Evolutionary conservation across 1,140 invertebrate species (phyloP).

Genomic region (Philaenus spumarius): DNA sequence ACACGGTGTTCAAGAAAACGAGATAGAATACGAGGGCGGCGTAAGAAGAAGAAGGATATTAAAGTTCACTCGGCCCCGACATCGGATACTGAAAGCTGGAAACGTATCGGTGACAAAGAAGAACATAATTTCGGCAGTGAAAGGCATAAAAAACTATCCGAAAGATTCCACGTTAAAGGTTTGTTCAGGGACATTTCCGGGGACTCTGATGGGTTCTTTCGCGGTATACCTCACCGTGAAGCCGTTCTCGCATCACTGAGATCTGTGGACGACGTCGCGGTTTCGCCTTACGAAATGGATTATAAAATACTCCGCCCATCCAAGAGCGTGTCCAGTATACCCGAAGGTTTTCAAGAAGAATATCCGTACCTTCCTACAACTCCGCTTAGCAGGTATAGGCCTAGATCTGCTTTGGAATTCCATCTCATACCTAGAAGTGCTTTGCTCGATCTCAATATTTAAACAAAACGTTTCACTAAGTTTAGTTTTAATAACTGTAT

Average conservation of each 20-base stretch:
- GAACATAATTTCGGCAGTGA: constrained; percentile 15
- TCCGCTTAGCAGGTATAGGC: constrained; percentile 42
- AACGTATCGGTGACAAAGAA: constrained; percentile 10
- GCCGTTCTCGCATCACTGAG: constrained; percentile 44
- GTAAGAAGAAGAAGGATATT: constrained; percentile 6
- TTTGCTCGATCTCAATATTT: constrained; percentile 25
- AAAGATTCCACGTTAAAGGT: constrained; percentile 45
- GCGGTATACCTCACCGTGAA: constrained; percentile 46
- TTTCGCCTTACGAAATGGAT: constrained; percentile 40
- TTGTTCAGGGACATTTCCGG: constrained; percentile 43
- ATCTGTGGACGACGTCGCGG: constrained; percentile 45
- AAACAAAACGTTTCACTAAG: too few relatives aligned
- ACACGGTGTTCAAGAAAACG: background rate
- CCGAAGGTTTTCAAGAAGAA: constrained; percentile 43
- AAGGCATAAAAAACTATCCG: constrained; percentile 44
- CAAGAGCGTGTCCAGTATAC: constrained; percentile 39
- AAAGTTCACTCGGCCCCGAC: constrained; percentile 31
- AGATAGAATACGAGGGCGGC: background rate
- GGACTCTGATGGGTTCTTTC: constrained; percentile 42
- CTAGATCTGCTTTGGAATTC: constrained; percentile 40
- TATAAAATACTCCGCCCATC: constrained; percentile 39
- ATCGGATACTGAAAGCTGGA: constrained; percentile 29
- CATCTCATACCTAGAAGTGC: constrained; percentile 44
- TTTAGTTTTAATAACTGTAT: too few relatives aligned
- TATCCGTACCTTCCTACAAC: constrained; percentile 45